Conservation (phyloP, 1,140 invertebrate genomes). For the Temnothorax nylanderi region DNA sequence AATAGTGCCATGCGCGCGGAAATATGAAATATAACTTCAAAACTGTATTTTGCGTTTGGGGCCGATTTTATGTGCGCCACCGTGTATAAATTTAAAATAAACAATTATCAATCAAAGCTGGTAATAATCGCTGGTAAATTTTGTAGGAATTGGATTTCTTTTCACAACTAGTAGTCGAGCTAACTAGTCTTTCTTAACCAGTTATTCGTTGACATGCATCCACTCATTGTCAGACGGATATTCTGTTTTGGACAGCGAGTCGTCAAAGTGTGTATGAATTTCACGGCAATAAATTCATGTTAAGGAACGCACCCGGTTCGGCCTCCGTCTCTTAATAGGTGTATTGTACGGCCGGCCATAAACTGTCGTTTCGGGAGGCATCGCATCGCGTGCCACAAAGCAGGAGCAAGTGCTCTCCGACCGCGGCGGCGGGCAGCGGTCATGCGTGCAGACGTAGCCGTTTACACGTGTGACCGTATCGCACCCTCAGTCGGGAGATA, state of each 20-base stretch:
- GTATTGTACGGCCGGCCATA: constrained; percentile 69
- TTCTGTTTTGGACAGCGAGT: neutral
- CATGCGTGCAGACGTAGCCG: constrained; percentile 64
- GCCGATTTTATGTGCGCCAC: too few relatives aligned
- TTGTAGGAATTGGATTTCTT: neutral
- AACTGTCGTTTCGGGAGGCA: constrained; percentile 64
- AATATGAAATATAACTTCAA: too few relatives aligned
- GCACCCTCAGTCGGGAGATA: constrained; percentile 52
- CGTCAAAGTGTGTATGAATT: constrained; percentile 20
- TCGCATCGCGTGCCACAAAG: constrained; percentile 67
- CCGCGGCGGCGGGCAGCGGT: constrained; percentile 42
- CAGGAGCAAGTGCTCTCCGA: constrained; percentile 60
- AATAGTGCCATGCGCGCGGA: too few relatives aligned
- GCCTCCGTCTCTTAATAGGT: constrained; percentile 59
- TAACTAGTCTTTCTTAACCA: neutral
- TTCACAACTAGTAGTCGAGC: neutral
- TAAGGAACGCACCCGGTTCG: constrained; percentile 66
- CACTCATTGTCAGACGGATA: neutral
- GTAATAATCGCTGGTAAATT: neutral
- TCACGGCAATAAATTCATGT: constrained; percentile 66
- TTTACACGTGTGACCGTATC: constrained; percentile 65
- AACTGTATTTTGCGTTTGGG: too few relatives aligned
- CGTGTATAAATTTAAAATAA: neutral
- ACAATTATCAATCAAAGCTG: neutral
- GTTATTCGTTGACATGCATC: neutral